Base-by-base conservation (phyloP, 2,797 vertebrate genomes). In the Oryzias dopingdopingensis region DNA sequence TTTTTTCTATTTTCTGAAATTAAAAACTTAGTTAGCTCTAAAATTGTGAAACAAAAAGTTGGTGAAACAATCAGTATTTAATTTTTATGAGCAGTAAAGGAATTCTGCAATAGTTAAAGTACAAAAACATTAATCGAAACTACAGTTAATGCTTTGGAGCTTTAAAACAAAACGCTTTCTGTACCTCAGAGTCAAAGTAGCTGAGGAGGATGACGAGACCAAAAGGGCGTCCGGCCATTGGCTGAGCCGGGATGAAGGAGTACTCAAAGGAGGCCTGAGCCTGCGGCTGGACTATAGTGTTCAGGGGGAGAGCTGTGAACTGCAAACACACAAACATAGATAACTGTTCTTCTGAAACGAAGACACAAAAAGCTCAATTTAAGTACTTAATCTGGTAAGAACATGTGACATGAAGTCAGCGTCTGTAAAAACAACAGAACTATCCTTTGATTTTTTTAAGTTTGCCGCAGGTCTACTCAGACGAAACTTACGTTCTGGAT, bases 191-290 rank as follows among this genome's bases (percentile, higher is more conserved):
- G 74, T 90, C 87, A 4, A 85, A 65, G 63, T 92, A 93, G 84
- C 83, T 92, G 69, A 93, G 89, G 41, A 91, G 88, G 68, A 93
- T 91, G 50, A 93, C 91, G 0, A 93, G 89, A 15, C 91, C 89
- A 1, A 92, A 92, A 0, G 91, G 91, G 26, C 91, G 92, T 1
- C 91, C 90, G 0, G 91, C 86, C 91, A 93, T 92, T 16, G 83
- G 88, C 74, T 90, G 89, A 40, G 90, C 89, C 1, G 91, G 91
- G 79, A 93, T 90, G 62, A 93, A 92, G 44, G 91, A 93, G 67
- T 93, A 93, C 72, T 92, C 91, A 8, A 93, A 93, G 57, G 92
- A 87, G 6, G 91, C 92, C 84, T 93, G 92, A 47, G 83, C 82
- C 74, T 90, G 62, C 1, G 91, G 89, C 70, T 77, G 85, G 18